A percentile compares a stretch with the other conserved stretches of the same genome.
phyloP scores from a whole-genome alignment of 2,888 invertebrate species.

The Matsumyia berberina region DNA sequence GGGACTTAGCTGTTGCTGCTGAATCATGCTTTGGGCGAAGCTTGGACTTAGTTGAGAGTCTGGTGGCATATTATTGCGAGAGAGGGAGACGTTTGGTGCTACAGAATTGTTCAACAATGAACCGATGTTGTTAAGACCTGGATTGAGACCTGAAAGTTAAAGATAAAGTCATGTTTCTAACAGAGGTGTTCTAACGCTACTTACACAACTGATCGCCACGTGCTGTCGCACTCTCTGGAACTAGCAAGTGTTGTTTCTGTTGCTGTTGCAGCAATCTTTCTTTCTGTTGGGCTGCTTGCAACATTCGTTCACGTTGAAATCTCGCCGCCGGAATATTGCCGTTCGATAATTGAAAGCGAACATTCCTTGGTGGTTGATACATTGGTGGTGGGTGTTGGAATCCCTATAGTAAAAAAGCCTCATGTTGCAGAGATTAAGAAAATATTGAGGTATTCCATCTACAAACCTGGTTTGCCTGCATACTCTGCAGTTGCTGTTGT shows the following conservation, averaged over 20 bases:
- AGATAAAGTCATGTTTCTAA: conserved; percentile 33
- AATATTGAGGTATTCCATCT: neutral
- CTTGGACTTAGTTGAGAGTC: conserved; percentile 88
- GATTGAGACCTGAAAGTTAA: conserved; percentile 81
- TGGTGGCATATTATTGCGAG: conserved; percentile 87
- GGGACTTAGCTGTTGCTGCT: conserved; percentile 84
- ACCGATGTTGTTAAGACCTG: conserved; percentile 88
- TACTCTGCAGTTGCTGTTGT: conserved; percentile 80
- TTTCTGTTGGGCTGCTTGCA: conserved; percentile 86
- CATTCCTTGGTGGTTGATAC: conserved; percentile 80
- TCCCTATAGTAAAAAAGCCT: conserved; percentile 73
- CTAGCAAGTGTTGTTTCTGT: conserved; percentile 92
- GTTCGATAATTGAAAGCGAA: conserved; percentile 81
- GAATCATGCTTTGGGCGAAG: conserved; percentile 85
- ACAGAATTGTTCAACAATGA: conserved; percentile 92
- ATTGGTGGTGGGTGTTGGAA: conserved; percentile 84
- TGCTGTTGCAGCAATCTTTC: conserved; percentile 91
- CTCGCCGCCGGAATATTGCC: conserved; percentile 81
- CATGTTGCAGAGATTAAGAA: no score
- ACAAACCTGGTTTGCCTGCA: conserved; percentile 79
- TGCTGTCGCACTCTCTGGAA: conserved; percentile 90
- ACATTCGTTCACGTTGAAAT: conserved; percentile 79
- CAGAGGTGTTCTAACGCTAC: conserved; percentile 50
- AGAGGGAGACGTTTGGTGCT: conserved; percentile 95
- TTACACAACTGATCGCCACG: conserved; percentile 83